Evolutionary conservation across 1,140 invertebrate species (phyloP), one percentile per base, ranked within the genome.

Genomic region (Bilobella aurantiaca): DNA sequence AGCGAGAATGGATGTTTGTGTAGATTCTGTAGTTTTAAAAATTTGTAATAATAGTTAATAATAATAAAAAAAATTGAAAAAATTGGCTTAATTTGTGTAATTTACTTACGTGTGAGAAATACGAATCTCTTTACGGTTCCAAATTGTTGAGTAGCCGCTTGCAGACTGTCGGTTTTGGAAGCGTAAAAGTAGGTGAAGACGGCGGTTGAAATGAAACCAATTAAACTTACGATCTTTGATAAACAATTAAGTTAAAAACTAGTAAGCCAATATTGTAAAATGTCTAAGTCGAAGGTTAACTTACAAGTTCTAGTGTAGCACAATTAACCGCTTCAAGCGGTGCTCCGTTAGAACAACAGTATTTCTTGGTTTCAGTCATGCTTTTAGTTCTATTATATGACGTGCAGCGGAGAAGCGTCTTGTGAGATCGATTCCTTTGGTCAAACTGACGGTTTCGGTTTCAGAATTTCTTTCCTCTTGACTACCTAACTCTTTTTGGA

Each of bases 341-440:
- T 8, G 31, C 18, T 8, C 28, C 3, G 25, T 59, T 59, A 8
- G 58, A 28, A 29, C 58, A 59, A 29, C 58, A 59, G 23, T 59
- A 59, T 29, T 59, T 59, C 28, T 34, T 59, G 25, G 23, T 31
- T 30, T 59, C 58, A 8, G 29, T 29, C 58, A 59, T 59, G n/a
- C n/a, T n/a, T n/a, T n/a, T n/a, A n/a, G n/a, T n/a, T n/a, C n/a
- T n/a, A n/a, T n/a, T n/a, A n/a, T n/a, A n/a, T n/a, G n/a, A n/a
- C n/a, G n/a, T 42, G 8, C 34, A 12, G 18, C 34, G 8, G 34
- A 18, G 34, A 42, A 18, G 34, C 34, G 34, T 12, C 34, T 23
- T 57, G 5, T 21, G 14, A 57, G 53, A 21, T 23, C n/a, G n/a
- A 28, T 57, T 28, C 8, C 27, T 57, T 21, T 8, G 8, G 53